phyloP scores from a whole-genome alignment of 2,888 invertebrate genomes.

The Eristalis tenax region DNA sequence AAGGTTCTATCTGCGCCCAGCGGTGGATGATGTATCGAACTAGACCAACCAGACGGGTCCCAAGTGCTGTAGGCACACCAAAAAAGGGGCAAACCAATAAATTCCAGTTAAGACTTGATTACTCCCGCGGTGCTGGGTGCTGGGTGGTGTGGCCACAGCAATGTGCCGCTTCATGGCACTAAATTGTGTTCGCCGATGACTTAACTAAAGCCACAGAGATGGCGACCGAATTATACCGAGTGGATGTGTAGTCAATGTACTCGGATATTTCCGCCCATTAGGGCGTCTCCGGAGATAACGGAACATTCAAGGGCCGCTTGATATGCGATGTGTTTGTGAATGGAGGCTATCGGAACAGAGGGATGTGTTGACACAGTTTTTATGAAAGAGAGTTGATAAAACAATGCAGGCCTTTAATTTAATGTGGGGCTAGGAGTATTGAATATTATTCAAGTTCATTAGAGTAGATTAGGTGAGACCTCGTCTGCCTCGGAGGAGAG shows the following conservation, averaged over 20 bases:
- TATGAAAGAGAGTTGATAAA: too few relatives aligned
- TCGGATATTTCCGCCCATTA: not conserved
- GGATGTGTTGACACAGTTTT: not conserved
- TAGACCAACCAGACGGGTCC: not conserved
- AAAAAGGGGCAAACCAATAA: not conserved
- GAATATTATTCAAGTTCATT: too few relatives aligned
- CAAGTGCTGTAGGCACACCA: not conserved
- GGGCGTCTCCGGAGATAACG: not conserved
- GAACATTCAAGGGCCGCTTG: not conserved
- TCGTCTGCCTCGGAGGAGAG: too few relatives aligned
- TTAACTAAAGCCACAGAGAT: not conserved
- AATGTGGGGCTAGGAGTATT: too few relatives aligned
- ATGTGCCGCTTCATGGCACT: not conserved
- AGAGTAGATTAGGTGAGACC: too few relatives aligned
- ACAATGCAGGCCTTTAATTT: not conserved
- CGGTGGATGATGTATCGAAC: not conserved
- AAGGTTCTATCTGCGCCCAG: slow-evolving; percentile 29
- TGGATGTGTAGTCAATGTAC: not conserved
- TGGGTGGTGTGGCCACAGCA: not conserved
- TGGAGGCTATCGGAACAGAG: not conserved
- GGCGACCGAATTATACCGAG: not conserved
- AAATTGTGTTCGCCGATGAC: not conserved
- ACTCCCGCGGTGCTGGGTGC: slow-evolving; percentile 11
- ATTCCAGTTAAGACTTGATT: slow-evolving; percentile 13
- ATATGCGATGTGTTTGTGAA: not conserved